Conservation (phyloP, 2,797 vertebrate species). For the Acrossocheilus fasciatus region DNA sequence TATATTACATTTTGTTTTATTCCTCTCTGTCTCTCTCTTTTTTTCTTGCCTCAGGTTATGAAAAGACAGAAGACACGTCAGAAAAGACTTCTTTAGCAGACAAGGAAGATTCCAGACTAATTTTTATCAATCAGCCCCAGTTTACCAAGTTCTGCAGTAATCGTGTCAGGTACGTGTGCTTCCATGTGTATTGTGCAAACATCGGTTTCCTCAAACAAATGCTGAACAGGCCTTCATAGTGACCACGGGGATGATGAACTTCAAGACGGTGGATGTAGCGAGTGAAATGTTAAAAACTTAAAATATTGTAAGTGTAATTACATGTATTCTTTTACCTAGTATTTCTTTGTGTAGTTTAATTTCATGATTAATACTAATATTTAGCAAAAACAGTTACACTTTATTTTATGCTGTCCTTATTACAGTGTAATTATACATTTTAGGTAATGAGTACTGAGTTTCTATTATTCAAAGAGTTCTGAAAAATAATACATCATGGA, state of each 20-base stretch:
- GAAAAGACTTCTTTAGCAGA: constrained; percentile 95
- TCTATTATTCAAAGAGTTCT: not conserved
- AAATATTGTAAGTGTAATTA: too few relatives aligned
- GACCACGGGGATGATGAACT: not conserved
- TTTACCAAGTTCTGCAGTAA: constrained; percentile 97
- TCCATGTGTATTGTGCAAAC: not conserved
- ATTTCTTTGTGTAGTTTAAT: too few relatives aligned
- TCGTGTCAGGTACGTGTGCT: constrained; percentile 86
- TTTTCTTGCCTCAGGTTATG: constrained; percentile 84
- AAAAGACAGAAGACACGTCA: constrained; percentile 93
- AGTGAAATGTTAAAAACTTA: not conserved
- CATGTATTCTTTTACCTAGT: too few relatives aligned
- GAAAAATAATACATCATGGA: not conserved
- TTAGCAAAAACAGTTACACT: too few relatives aligned
- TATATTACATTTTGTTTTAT: constrained; percentile 4
- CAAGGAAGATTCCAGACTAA: constrained; percentile 92
- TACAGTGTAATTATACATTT: too few relatives aligned
- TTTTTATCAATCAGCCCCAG: constrained; percentile 96
- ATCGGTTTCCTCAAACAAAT: not conserved
- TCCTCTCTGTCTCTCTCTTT: constrained; percentile 15
- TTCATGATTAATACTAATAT: too few relatives aligned
- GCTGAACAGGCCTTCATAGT: not conserved
- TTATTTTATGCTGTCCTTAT: too few relatives aligned
- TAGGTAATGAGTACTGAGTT: too few relatives aligned
- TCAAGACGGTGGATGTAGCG: not conserved